These are phyloP conservation scores for Rhynchomys soricoides DNA, from an alignment of 2,113 vertebrate genomes.

Conservation along the genomic window DNA sequence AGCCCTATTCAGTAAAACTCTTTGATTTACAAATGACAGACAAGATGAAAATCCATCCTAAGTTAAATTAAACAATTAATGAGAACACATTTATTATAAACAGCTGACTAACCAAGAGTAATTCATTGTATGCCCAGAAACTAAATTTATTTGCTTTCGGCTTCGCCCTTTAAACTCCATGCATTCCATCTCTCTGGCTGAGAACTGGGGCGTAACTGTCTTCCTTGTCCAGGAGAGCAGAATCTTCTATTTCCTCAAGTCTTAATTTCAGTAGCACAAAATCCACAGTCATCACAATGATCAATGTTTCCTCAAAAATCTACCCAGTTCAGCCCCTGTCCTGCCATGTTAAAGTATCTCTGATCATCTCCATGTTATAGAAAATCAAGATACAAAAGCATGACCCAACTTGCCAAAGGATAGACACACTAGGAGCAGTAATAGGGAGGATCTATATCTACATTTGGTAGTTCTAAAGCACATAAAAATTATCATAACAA, in stretches of 20 bases:
- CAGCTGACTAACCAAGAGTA: background rate
- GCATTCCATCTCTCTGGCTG: background rate
- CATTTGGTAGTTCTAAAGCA: background rate
- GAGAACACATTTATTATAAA: background rate
- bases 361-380: background rate
- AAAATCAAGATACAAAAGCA: background rate
- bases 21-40: background rate
- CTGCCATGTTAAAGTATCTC: background rate
- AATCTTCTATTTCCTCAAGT: background rate
- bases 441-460: background rate
- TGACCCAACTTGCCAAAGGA: background rate
- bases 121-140: background rate
- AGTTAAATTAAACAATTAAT: conserved; percentile 15
- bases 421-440: background rate
- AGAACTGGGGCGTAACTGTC: background rate
- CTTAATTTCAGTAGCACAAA: background rate
- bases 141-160: background rate
- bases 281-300: background rate
- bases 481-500: background rate
- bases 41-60: background rate
- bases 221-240: background rate
- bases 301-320: background rate
- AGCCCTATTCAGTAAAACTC: background rate
- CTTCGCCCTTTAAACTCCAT: background rate
- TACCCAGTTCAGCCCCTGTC: background rate